Base-by-base conservation (phyloP, 2,888 invertebrate species). In the Parochlus steinenii region DNA sequence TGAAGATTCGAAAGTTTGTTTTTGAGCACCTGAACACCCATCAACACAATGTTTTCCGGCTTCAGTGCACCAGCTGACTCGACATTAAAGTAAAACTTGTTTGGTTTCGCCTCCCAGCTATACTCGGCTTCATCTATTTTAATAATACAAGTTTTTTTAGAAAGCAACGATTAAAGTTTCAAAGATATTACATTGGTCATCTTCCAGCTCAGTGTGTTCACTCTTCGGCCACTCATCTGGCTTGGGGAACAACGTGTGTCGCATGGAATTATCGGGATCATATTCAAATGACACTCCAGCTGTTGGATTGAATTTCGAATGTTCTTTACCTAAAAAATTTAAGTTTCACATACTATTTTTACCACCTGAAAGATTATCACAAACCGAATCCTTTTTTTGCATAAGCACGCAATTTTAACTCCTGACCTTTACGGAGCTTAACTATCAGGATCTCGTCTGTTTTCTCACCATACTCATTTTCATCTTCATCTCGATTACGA, bases 261-360 rank as follows among this genome's bases (percentile, higher is more conserved):
- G 67, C 74, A 99, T 82, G 0, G 82, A 65, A 63, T 98, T 98
- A 53, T 98, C 98, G 1, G 98, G 98, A 62, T 99, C 98, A 62
- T 99, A 99, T 58, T 99, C 98, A 60, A 99, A 99, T 33, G 85
- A 82, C 2, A 98, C 95, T 27, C 95, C 95, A 32, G 89, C 87
- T 0, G 98, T 98, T 3, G 98, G 98, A 63, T 97, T 98, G 98
- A 98, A 98, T 58, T 98, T 98, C 0, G 98, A 98, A 63, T 99
- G 98, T 55, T 99, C 98, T 53, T 98, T 98, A 1, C 95, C n/a
- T n/a, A n/a, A n/a, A n/a, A n/a, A n/a, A n/a, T n/a, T n/a, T n/a
- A n/a, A n/a, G 92, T 4, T n/a, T 10, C 2, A 27, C 14, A 17
- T 17, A 26, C 8, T 28, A 2, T 14, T 20, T 22, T 19, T 6